Evolutionary conservation across 2,113 vertebrate species (phyloP).

Genomic region (Pogona vitticeps): DNA sequence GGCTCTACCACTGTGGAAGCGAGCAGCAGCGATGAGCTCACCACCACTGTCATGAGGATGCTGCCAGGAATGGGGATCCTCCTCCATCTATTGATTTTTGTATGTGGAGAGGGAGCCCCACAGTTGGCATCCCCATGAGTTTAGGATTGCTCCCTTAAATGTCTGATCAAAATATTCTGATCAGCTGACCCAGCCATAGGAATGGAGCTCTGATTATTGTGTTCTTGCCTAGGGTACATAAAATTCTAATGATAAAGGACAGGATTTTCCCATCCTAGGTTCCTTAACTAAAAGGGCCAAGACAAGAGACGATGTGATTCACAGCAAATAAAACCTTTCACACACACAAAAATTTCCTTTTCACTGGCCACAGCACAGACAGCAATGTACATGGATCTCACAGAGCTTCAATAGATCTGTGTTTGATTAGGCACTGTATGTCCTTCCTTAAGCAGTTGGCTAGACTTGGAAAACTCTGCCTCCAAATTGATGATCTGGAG

Average conservation of each 20-base stretch:
- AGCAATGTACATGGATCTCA: background rate
- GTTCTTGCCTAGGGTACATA: background rate
- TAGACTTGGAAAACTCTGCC: slow-evolving; percentile 49
- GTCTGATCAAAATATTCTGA: background rate
- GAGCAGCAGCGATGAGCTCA: background rate
- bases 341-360: background rate
- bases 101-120: no score
- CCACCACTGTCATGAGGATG: background rate
- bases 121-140: no score
- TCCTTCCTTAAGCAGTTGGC: slow-evolving; percentile 48
- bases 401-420: slow-evolving; percentile 30
- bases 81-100: no score
- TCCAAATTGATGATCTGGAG: slow-evolving; percentile 41
- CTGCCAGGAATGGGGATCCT: background rate
- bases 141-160: no score
- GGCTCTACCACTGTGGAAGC: no score
- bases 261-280: background rate
- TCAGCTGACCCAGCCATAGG: background rate
- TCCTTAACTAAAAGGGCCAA: background rate
- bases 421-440: background rate
- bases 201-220: background rate
- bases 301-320: background rate
- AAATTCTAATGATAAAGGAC: background rate
- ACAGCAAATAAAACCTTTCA: background rate
- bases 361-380: background rate